Evolutionary conservation across 2,797 vertebrate species (phyloP).

Genomic region (Mallotus villosus): DNA sequence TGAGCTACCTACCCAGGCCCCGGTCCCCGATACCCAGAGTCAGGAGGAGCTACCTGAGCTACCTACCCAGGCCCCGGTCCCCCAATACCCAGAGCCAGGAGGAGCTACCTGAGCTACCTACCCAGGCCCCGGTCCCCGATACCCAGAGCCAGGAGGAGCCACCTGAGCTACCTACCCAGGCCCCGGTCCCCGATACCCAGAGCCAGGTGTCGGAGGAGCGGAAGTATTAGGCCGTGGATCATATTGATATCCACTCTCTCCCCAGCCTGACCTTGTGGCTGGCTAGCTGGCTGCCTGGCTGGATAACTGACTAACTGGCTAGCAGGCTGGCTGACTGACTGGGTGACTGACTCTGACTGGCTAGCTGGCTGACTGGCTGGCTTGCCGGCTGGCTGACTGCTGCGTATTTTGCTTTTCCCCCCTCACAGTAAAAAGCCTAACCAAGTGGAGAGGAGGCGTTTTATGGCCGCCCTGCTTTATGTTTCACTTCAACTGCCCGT

Average conservation of each 20-base stretch:
- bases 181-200: too few relatives aligned
- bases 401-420: slow-evolving; percentile 8
- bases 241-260: slow-evolving; percentile 40
- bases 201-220: slow-evolving; percentile 24
- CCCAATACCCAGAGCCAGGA: too few relatives aligned
- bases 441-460: slow-evolving; percentile 31
- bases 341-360: too few relatives aligned
- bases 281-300: neutral
- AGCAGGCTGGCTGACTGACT: too few relatives aligned
- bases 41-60: neutral
- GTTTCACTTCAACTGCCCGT: slow-evolving; percentile 57
- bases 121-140: too few relatives aligned
- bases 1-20: too few relatives aligned
- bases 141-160: too few relatives aligned
- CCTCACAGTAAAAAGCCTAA: slow-evolving; percentile 45
- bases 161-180: too few relatives aligned
- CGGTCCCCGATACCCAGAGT: too few relatives aligned
- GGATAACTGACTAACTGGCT: too few relatives aligned
- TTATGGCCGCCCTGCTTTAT: slow-evolving; percentile 51
- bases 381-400: neutral
- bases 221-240: slow-evolving; percentile 49
- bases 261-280: slow-evolving; percentile 53
- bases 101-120: neutral
- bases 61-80: too few relatives aligned
- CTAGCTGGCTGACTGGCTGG: too few relatives aligned